phyloP scores from a whole-genome alignment of 64 coral and sea anemone species.

The Platygyra sinensis region DNA sequence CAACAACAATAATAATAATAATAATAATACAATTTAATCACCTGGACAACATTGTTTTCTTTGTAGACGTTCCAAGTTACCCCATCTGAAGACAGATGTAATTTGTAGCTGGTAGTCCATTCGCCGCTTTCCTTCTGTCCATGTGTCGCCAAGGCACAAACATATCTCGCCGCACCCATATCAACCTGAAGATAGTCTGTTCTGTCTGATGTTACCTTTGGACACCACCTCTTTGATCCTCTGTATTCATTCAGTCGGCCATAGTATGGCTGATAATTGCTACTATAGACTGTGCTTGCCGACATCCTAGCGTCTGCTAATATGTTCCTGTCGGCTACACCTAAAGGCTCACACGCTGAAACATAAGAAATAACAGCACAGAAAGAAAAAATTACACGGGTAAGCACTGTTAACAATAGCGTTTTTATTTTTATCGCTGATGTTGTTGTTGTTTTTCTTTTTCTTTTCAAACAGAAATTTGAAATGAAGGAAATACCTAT shows the following conservation, averaged over 20 bases:
- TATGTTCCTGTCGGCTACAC: neutral
- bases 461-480: too few relatives aligned
- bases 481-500: too few relatives aligned
- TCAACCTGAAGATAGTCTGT: conserved; percentile 57
- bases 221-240: neutral
- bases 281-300: neutral
- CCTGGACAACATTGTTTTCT: neutral
- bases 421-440: too few relatives aligned
- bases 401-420: too few relatives aligned
- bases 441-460: too few relatives aligned
- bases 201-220: neutral
- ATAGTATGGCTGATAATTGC: neutral
- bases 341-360: neutral
- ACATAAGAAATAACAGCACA: too few relatives aligned
- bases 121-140: neutral
- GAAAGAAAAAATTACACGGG: too few relatives aligned
- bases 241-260: neutral
- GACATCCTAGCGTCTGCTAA: neutral
- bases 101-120: conserved; percentile 33
- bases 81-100: neutral
- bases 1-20: too few relatives aligned
- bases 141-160: conserved; percentile 56
- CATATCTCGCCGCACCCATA: neutral
- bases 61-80: conserved; percentile 9
- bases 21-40: too few relatives aligned